These are phyloP conservation scores for Pollenia griseotomentosa DNA, from an alignment of 2,888 invertebrate genomes.

Conservation along the genomic window DNA sequence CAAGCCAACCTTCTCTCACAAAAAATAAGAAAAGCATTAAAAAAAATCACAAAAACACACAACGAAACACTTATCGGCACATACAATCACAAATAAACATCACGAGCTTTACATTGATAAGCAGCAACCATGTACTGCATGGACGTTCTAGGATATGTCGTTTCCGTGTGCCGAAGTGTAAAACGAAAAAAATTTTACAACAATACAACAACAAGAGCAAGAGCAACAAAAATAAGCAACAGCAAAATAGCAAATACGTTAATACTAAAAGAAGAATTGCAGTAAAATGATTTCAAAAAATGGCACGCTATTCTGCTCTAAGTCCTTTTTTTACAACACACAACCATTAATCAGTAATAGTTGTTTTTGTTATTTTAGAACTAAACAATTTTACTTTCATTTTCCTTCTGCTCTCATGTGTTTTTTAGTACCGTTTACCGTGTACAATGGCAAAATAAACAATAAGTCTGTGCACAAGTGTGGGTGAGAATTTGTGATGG, in stretches of 20 bases:
- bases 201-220: conserved; percentile 25
- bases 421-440: conserved; percentile 44
- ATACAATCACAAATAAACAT: conserved; percentile 1
- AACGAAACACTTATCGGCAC: background rate
- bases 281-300: conserved; percentile 75
- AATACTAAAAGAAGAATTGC: conserved; percentile 48
- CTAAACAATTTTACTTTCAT: conserved; percentile 13
- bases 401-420: conserved; percentile 20
- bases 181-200: conserved; percentile 13
- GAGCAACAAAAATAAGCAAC: conserved; percentile 15
- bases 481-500: conserved; percentile 50
- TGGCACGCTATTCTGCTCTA: conserved; percentile 44
- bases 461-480: conserved; percentile 35
- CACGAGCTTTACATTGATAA: conserved; percentile 3
- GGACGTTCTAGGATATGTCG: conserved; percentile 49
- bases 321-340: conserved; percentile 19
- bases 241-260: conserved; percentile 20
- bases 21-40: conserved; percentile 33
- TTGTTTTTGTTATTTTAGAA: conserved; percentile 36
- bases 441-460: conserved; percentile 56
- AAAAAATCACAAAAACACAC: conserved; percentile 19
- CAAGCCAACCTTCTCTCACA: conserved; percentile 53
- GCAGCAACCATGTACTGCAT: conserved; percentile 24
- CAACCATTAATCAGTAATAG: conserved; percentile 17
- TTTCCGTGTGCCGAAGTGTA: conserved; percentile 55